These are phyloP conservation scores for Anguilla megastoma DNA, from an alignment of 2,797 vertebrate species.

Conservation along the genomic window DNA sequence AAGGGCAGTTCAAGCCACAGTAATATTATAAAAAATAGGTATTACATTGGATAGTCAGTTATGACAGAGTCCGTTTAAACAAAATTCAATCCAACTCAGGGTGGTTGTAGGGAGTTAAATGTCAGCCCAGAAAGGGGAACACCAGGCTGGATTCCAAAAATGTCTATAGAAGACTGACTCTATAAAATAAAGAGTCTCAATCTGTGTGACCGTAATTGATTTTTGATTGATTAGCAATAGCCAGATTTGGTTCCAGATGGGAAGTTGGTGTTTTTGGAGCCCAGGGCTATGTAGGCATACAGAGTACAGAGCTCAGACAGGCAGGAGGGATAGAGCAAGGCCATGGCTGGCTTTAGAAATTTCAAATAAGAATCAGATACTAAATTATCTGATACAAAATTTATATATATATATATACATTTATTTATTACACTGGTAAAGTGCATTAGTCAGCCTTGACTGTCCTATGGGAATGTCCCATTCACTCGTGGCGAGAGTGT, in stretches of 20 bases:
- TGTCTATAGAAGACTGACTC: neutral
- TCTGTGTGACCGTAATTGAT: neutral
- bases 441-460: neutral
- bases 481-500: neutral
- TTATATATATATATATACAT: neutral
- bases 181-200: neutral
- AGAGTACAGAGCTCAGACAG: neutral
- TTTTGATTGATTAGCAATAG: neutral
- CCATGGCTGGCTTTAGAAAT: neutral
- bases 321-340: neutral
- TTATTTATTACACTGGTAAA: neutral
- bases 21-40: neutral
- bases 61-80: neutral
- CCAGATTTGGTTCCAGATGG: neutral
- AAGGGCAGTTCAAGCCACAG: neutral
- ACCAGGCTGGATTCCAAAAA: neutral
- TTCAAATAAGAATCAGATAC: neutral
- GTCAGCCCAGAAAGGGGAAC: neutral
- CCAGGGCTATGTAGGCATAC: neutral
- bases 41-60: neutral
- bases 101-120: neutral
- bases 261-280: neutral
- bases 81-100: neutral
- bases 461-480: neutral
- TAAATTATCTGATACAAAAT: neutral